phyloP scores from a whole-genome alignment of 1,140 invertebrate genomes.

The Zaprionus ghesquierei region DNA sequence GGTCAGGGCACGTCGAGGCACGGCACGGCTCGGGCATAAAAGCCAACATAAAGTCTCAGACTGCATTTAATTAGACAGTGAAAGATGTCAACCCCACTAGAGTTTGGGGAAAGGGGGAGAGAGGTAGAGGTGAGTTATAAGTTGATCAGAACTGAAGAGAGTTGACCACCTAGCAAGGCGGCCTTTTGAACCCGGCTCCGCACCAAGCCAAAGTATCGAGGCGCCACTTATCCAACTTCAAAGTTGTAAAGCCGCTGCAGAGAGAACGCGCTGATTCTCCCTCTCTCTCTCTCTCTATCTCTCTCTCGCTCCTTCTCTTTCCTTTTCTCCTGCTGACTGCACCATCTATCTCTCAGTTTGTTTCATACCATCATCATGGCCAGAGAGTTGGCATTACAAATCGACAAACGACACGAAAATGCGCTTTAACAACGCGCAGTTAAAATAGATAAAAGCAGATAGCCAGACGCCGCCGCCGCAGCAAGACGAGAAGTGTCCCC shows the following conservation, averaged over 20 bases:
- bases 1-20: constrained; percentile 27
- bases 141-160: constrained; percentile 6
- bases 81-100: constrained; percentile 16
- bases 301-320: constrained; percentile 21
- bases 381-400: constrained; percentile 69
- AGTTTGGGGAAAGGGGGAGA: neutral
- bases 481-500: neutral
- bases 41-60: constrained; percentile 68
- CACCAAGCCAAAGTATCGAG: constrained; percentile 37
- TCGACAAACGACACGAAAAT: constrained; percentile 82
- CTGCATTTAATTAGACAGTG: constrained; percentile 72
- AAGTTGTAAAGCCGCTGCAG: constrained; percentile 52
- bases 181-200: constrained; percentile 68
- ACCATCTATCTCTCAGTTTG: neutral
- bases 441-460: constrained; percentile 82
- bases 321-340: neutral
- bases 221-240: constrained; percentile 77
- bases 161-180: constrained; percentile 62
- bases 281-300: neutral
- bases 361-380: constrained; percentile 53
- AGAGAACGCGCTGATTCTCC: neutral
- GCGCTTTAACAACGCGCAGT: constrained; percentile 80
- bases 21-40: constrained; percentile 44
- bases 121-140: neutral
- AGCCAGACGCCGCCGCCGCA: constrained; percentile 65